Evolutionary conservation across 2,888 invertebrate genomes (phyloP), one percentile per base, ranked within the genome.

Genomic region (Tachystola acroxantha): DNA sequence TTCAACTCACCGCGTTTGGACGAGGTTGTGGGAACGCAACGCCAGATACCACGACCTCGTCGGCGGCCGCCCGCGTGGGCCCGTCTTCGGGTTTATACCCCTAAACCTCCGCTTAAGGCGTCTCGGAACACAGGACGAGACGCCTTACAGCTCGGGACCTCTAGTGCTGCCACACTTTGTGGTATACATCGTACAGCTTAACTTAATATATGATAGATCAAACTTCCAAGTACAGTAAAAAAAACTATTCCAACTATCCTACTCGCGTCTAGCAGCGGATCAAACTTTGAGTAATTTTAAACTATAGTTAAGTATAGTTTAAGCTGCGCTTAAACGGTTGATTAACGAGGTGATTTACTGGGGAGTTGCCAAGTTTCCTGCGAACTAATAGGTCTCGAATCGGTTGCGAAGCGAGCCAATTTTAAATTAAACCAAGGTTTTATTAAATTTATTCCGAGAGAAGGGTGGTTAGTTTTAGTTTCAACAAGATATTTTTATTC

Each of bases 231-330:
- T 27, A 11, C n/a, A 11, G 12, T 27, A 27, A 27, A 27, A 27
- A 27, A 24, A 7, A 9, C 24, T n/a, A 24, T 24, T 24, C n/a
- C n/a, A 24, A 24, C 24, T 24, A 24, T 33, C 32, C 25, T 13
- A 22, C 25, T 9, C 33, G 26, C 14, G 24, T 11, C 27, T 27
- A n/a, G 50, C 27, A n/a, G n/a, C n/a, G 50, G 53, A 59, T 64
- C 57, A 64, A 64, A 62, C 58, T 64, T 33, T 25, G 24, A 4
- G 7, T 33, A 33, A 32, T 32, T 32, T 32, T 22, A 32, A 70
- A 69, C 67, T 71, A 64, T 64, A 67, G 60, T 61, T 66, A 70
- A 69, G 66, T 71, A 64, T 64, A 67, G 60, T 61, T 66, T 64
- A 66, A 73, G 64, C 66, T 48, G 47, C 43, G 58, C 64, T 75